phyloP scores from a whole-genome alignment of 53 echinoderm and acorn worm genomes.

The Arbacia lixula region DNA sequence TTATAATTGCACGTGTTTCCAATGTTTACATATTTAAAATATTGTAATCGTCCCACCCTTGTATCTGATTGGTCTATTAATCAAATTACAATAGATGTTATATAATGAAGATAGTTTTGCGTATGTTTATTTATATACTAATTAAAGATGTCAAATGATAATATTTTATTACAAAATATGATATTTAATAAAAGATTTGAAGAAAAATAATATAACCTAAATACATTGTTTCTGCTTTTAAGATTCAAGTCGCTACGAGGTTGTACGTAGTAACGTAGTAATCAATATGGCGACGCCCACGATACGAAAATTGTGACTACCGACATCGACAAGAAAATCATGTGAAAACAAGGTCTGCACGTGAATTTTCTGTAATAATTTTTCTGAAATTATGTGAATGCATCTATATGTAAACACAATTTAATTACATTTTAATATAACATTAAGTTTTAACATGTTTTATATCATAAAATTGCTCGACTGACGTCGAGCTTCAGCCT shows the following conservation, averaged over 20 bases:
- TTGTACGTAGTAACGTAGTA: conserved; percentile 15
- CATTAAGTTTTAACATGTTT: too few relatives aligned
- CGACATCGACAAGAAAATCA: too few relatives aligned
- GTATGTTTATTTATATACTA: neutral
- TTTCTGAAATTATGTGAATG: too few relatives aligned
- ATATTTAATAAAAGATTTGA: neutral
- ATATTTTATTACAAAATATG: neutral
- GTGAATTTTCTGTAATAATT: too few relatives aligned
- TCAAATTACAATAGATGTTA: neutral
- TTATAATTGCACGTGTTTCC: neutral
- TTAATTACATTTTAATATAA: too few relatives aligned
- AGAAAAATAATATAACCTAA: neutral
- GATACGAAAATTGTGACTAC: neutral
- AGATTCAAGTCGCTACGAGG: neutral
- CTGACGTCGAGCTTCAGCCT: too few relatives aligned
- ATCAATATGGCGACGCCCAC: conserved; percentile 42
- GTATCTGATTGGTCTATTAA: conserved; percentile 10
- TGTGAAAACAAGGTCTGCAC: too few relatives aligned
- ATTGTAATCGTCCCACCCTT: neutral
- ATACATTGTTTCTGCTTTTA: neutral
- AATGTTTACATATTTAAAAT: conserved; percentile 14
- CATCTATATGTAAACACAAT: too few relatives aligned
- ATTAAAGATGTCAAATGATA: neutral
- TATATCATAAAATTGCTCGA: too few relatives aligned
- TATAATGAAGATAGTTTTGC: neutral